Conservation (phyloP, 2,888 invertebrate genomes). For the Platynereis dumerilii region DNA sequence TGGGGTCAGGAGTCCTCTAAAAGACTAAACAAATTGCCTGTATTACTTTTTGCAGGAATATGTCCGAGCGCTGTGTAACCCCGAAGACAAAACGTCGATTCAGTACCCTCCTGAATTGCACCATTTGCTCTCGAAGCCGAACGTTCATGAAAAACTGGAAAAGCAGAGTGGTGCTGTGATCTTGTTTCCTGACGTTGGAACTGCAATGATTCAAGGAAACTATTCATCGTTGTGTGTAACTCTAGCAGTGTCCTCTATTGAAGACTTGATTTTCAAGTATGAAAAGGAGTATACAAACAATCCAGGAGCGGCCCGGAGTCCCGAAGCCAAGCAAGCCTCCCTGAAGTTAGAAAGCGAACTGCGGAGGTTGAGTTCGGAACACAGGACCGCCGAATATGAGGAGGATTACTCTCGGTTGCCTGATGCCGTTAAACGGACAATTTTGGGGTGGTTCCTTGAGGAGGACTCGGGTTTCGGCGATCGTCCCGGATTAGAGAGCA, state of each 20-base stretch:
- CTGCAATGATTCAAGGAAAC: constrained; percentile 43
- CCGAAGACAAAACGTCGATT: not conserved
- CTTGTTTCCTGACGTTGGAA: constrained; percentile 38
- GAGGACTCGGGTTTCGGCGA: not conserved
- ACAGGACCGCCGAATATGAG: constrained; percentile 8
- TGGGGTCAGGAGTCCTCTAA: too few relatives aligned
- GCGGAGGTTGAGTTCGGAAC: constrained; percentile 16
- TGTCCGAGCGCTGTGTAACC: constrained; percentile 15
- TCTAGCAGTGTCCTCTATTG: constrained; percentile 50
- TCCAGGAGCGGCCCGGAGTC: constrained; percentile 16
- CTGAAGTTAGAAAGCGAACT: constrained; percentile 25
- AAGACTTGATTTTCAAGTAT: constrained; percentile 42
- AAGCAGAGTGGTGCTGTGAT: constrained; percentile 35
- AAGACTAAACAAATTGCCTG: too few relatives aligned
- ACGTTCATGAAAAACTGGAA: constrained; percentile 43
- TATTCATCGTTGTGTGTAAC: constrained; percentile 46
- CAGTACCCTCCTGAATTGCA: constrained; percentile 18
- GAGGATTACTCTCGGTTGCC: constrained; percentile 16
- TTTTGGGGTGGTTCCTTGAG: constrained; percentile 12
- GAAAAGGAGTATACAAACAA: constrained; percentile 13
- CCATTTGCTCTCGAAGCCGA: constrained; percentile 28
- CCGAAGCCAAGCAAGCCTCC: constrained; percentile 6
- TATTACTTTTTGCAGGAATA: constrained; percentile 19
- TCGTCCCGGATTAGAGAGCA: too few relatives aligned
- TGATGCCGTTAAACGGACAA: constrained; percentile 19